These are phyloP conservation scores for Daubentonia madagascariensis DNA, from an alignment of 2,113 vertebrate genomes.

Conservation along the genomic window DNA sequence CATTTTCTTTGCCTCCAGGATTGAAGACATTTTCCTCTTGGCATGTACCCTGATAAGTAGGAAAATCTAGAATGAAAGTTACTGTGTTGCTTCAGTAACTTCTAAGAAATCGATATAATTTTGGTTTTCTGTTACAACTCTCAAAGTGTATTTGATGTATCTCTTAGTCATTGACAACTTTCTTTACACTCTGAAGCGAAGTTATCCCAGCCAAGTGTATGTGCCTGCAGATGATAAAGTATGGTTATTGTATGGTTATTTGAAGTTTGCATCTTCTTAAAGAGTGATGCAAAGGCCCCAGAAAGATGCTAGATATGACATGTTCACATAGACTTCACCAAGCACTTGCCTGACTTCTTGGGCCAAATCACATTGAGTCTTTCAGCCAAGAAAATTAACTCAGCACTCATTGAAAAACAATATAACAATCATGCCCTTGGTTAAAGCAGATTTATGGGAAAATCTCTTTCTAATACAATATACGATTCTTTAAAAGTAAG, in stretches of 20 bases:
- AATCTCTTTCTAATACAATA: background rate
- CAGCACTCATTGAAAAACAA: background rate
- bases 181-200: background rate
- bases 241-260: background rate
- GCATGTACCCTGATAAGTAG: constrained; percentile 26
- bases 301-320: background rate
- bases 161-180: background rate
- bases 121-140: background rate
- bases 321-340: background rate
- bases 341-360: background rate
- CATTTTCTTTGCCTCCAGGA: constrained; percentile 35
- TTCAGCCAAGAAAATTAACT: background rate
- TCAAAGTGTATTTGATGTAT: background rate
- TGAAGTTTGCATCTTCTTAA: background rate
- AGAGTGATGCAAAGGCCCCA: background rate
- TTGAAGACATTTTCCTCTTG: constrained; percentile 37
- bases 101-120: constrained; percentile 44
- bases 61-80: constrained; percentile 59
- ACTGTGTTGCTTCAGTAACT: constrained; percentile 51
- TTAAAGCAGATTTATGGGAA: background rate
- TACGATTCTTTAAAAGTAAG: background rate
- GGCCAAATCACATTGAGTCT: background rate
- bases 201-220: background rate
- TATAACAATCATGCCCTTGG: background rate
- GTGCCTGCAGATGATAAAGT: background rate